Base-by-base conservation (phyloP, 2,888 invertebrate species). In the Aproaerema taeniolella region DNA sequence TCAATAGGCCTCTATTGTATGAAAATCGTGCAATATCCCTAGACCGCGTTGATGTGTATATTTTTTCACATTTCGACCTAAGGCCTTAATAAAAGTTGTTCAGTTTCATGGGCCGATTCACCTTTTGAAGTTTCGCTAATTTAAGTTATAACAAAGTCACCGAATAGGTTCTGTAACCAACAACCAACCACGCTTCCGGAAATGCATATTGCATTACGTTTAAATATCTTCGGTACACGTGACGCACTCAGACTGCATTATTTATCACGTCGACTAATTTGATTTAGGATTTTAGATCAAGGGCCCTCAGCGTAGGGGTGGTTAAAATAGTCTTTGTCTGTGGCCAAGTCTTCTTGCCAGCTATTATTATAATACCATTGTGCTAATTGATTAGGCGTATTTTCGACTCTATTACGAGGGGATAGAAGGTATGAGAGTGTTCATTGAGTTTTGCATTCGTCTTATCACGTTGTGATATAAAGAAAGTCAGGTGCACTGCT, bases 221-320 rank as follows among this genome's bases (percentile, higher is more conserved):
- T 20, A 20, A 20, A 20, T 20, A 8, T 6, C 5, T 20, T 4
- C 4, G 20, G 20, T 20, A 20, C 8, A 8, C 20, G 39, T 34
- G 35, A 40, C 40, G 40, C 36, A 41, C 15, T 7, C 6, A 28
- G 34, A n/a, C 36, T 20, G 13, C 10, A 20, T 20, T 37, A 34
- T 36, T 37, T 36, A 39, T 32, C 31, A 6, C 13, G 30, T 25
- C 31, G 24, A 41, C 33, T 45, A 55, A 55, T 60, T 59, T 57
- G 56, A 78, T 68, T 67, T 67, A n/a, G n/a, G n/a, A n/a, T n/a
- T n/a, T n/a, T n/a, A 69, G 83, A 71, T 81, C 83, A 82, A 82
- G 82, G 82, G 77, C 73, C 55, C 54, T 58, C 58, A 51, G 56
- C 51, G 61, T 63, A 58, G 53, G 66, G 60, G 61, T 59, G 62